Conservation (phyloP, 2,888 invertebrate genomes). For the Barypeithes pellucidus region DNA sequence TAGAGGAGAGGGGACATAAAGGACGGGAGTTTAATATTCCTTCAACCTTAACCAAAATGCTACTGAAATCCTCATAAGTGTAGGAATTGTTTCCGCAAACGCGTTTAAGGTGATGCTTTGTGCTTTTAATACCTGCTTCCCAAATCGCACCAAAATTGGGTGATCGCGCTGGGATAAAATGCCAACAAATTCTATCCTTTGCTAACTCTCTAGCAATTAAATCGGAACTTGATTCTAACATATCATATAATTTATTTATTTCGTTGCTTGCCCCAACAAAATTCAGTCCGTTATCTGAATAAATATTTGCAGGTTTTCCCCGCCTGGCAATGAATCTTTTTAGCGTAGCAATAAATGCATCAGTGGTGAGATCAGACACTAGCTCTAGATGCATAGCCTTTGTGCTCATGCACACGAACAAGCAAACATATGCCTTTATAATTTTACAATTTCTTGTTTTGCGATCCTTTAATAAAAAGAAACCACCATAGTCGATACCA, state of each 20-base stretch:
- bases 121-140: too few species aligned
- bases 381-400: conserved; percentile 16
- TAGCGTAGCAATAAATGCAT: not conserved
- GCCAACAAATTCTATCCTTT: not conserved
- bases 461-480: too few species aligned
- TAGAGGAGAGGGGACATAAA: conserved; percentile 31
- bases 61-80: too few species aligned
- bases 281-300: conserved; percentile 33
- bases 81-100: too few species aligned
- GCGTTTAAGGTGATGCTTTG: too few species aligned
- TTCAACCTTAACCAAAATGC: too few species aligned
- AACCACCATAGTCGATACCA: too few species aligned
- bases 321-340: conserved; percentile 23
- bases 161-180: conserved; percentile 18
- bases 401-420: conserved; percentile 7
- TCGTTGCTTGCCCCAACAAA: conserved; percentile 32
- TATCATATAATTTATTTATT: not conserved
- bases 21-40: too few species aligned
- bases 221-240: not conserved
- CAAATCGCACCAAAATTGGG: too few species aligned
- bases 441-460: not conserved
- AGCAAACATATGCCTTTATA: too few species aligned
- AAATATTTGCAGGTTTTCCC: conserved; percentile 29
- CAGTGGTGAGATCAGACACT: conserved; percentile 18
- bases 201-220: too few species aligned